Percentiles rank a stretch among this genome's conserved stretches.
phyloP scores from a whole-genome alignment of 2,113 vertebrate genomes.

The Halichoerus grypus region DNA sequence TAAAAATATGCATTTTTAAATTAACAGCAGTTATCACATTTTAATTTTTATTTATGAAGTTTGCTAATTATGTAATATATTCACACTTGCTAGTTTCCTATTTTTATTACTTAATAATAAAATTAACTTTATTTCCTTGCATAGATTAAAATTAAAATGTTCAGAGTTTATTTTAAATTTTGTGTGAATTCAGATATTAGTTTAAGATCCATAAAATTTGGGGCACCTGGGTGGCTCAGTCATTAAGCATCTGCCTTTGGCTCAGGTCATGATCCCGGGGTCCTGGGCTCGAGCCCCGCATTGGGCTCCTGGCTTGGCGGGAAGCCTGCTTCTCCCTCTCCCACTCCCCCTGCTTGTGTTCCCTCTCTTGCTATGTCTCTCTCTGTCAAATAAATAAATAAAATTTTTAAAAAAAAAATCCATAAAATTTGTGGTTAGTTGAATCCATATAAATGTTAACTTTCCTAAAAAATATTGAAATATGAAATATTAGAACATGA shows the following conservation, averaged over 20 bases:
- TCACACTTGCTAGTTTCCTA: not conserved
- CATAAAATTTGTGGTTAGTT: not conserved
- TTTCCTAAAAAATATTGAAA: not conserved
- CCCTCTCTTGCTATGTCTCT: no score
- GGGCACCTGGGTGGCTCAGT: no score
- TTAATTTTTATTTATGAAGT: conserved; percentile 17
- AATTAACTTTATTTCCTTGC: not conserved
- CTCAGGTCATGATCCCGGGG: no score
- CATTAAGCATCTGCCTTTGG: no score
- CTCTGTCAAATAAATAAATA: no score
- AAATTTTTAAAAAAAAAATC: not conserved
- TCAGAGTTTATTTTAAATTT: not conserved
- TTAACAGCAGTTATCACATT: not conserved
- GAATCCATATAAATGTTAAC: not conserved
- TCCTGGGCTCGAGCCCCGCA: no score
- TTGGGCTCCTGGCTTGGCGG: no score
- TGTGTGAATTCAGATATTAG: not conserved
- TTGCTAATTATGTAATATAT: not conserved
- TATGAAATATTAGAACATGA: not conserved
- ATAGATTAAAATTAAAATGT: not conserved
- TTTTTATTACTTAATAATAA: not conserved
- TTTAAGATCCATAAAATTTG: not conserved
- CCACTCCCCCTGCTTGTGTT: no score
- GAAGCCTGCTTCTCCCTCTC: no score
- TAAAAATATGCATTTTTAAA: not conserved